Conservation (phyloP, 1,140 invertebrate species). For the Rhynchophorus ferrugineus region DNA sequence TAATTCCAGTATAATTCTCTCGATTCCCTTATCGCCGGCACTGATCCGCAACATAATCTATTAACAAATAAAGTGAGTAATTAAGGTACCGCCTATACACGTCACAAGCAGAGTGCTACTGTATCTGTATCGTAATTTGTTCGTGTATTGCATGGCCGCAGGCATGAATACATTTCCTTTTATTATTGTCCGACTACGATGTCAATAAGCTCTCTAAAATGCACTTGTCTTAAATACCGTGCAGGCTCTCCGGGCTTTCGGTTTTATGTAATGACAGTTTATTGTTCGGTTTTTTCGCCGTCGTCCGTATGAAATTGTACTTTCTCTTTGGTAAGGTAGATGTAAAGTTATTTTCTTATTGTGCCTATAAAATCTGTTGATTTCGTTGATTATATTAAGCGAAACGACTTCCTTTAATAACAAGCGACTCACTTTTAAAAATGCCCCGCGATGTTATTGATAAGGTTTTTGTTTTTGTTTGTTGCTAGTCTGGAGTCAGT, state of each 20-base stretch:
- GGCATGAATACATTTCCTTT: conserved; percentile 39
- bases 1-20: too few species aligned
- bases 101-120: conserved; percentile 35
- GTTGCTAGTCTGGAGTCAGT: too few species aligned
- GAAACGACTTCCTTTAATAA: too few species aligned
- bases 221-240: conserved; percentile 17
- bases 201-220: conserved; percentile 19
- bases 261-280: conserved; percentile 14
- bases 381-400: too few species aligned
- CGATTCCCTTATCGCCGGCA: neutral
- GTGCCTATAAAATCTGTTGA: too few species aligned
- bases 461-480: too few species aligned
- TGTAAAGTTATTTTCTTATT: too few species aligned
- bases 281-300: conserved; percentile 17
- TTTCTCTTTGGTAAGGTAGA: conserved; percentile 8
- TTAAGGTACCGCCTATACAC: conserved; percentile 39
- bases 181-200: conserved; percentile 23
- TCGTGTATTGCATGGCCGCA: conserved; percentile 36
- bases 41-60: conserved; percentile 27
- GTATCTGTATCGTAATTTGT: conserved; percentile 41
- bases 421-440: too few species aligned
- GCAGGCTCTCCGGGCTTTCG: neutral
- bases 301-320: conserved; percentile 3
- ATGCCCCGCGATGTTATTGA: too few species aligned
- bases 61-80: conserved; percentile 39